These are phyloP conservation scores for Eublepharis macularius DNA, from an alignment of 2,113 vertebrate genomes.

Conservation along the genomic window DNA sequence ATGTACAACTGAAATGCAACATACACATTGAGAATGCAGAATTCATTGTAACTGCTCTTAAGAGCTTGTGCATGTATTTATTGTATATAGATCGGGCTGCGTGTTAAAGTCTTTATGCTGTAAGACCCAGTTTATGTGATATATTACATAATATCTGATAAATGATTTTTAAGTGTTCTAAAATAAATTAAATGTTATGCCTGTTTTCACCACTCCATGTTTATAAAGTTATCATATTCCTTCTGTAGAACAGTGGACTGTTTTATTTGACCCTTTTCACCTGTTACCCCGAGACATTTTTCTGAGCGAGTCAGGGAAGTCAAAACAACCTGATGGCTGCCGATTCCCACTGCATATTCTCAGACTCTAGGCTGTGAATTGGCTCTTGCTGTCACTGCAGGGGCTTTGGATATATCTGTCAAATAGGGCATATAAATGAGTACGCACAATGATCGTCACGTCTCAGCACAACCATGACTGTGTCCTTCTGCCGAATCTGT, in stretches of 20 bases:
- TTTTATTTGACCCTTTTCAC: background rate
- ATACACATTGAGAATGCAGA: background rate
- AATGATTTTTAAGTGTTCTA: no score
- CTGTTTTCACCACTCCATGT: background rate
- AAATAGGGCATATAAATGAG: constrained; percentile 49
- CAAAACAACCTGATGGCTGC: background rate
- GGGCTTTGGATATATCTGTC: constrained; percentile 38
- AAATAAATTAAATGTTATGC: no score
- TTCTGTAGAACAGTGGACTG: background rate
- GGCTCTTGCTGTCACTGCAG: background rate
- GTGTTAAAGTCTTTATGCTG: no score
- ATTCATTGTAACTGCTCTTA: background rate
- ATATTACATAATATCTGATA: no score
- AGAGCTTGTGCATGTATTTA: background rate
- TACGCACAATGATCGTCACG: constrained; percentile 56
- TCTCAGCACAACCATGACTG: constrained; percentile 62
- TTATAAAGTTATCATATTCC: background rate
- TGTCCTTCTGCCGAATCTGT: constrained; percentile 66
- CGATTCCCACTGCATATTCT: background rate
- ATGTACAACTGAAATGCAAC: background rate
- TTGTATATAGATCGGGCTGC: no score
- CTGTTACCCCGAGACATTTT: background rate
- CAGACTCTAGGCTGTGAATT: constrained; percentile 7
- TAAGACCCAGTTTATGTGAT: no score
- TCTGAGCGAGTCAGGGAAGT: background rate